Evolutionary conservation across 2,797 vertebrate genomes (phyloP), one percentile per base, ranked within the genome.

Genomic region (Varecia variegata): DNA sequence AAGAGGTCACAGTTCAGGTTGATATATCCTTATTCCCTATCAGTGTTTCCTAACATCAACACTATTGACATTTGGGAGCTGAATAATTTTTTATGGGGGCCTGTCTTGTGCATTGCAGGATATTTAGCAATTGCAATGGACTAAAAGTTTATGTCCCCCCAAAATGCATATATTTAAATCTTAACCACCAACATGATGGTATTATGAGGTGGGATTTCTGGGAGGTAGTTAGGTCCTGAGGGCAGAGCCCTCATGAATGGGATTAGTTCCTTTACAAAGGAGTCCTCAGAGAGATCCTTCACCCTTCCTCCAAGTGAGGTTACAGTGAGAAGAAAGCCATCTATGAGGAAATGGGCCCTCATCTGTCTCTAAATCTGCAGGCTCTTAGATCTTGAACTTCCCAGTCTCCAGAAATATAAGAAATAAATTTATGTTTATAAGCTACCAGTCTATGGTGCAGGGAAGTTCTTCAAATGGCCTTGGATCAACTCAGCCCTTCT

Each of bases 391-490:
- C n/a, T 71, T 80, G 25, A 80, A 47, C 54, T 23, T 62, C 56
- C 7, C 43, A 50, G 11, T 73, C 14, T 54, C 47, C 5, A 50
- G 35, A 35, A 10, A 32, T 54, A 3, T 73, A 21, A 74, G 27
- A 87, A 43, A 73, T 43, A 32, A n/a, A 76, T 47, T 20, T 70
- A 27, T 45, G 11, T 21, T 56, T 35, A 35, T 35, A 65, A 56
- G 32, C 6, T 3, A 12, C 17, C 8, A 4, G 0, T 35, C 13
- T 71, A 13, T 25, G 10, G 7, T 23, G 15, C 3, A 45, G 54
- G 10, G 20, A 4, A 60, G 52, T 40, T 50, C 18, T 71, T 25
- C 30, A 3, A 17, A 3, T 32, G 50, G 4, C 38, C n/a, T 47
- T 87, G 38, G 32, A 47, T 21, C 15, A 30, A 52, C 11, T 56